Base-by-base conservation (phyloP, 2,113 vertebrate species). In the Amblyopsis rosae region DNA sequence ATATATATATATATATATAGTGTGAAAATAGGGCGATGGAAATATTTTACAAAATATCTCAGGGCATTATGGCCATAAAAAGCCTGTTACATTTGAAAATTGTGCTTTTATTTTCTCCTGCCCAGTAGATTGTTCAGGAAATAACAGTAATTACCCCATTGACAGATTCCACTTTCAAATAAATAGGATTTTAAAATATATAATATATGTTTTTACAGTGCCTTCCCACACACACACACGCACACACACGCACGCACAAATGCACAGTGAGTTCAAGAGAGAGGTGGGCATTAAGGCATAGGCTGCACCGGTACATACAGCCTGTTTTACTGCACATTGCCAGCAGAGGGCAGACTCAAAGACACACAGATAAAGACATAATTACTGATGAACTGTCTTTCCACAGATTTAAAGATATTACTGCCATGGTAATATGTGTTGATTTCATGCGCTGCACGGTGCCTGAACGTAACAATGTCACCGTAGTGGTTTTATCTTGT, bases 201-300 rank as follows among this genome's bases (percentile, higher is more conserved):
- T 41, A 41, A 7, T 41, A 35, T 35, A 1, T 3, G 35, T 4
- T 47, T 32, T 50, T 12, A 9, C 17, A 26, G 19, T 6, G 19
- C 60, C 17, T 12, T 10, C 32, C 32, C 46, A 41, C 32, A 49
- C 49, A 54, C 13, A 54, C 19, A 65, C 50, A 46, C 12, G 58
- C 46, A 33, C n/a, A 72, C 12, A 54, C 19, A 19, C n/a, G 3
- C 10, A 26, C 86, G 80, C 87, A 98, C 97, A 67, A 99, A 95
- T 45, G 98, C 96, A 99, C 96, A 72, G 95, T 95, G 72, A 98
- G 94, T 62, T 99, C 95, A 15, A 96, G 97, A 51, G 96, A 92
- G 92, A 99, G 96, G 58, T 98, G 93, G 59, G 97, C 97, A 90
- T 99, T 98, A 99, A 89, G 47, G 97, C 96, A 60, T 96, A 97